Base-by-base conservation (phyloP, 1,140 invertebrate species). In the Hormaphis cornu region DNA sequence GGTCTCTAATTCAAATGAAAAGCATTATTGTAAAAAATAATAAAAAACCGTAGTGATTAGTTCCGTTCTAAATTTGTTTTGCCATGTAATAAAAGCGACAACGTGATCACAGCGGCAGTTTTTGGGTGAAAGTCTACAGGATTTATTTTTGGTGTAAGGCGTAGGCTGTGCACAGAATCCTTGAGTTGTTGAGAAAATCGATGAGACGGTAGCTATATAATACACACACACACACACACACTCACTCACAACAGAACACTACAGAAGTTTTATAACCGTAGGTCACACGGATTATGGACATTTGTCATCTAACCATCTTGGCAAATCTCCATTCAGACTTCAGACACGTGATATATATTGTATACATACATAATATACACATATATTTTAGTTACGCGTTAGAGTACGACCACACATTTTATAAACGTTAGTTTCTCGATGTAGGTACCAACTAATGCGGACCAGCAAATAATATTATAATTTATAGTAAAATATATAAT, bases 61-160 rank as follows among this genome's bases (percentile, higher is more conserved):
- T 63, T 63, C 16, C 58, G 40, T 63, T 63, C 40, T 63, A 46
- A 63, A 63, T 63, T 63, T 58, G 52, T 30, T 40, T 44, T 56
- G 22, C 18, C 30, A 54, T 54, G 24, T 20, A 20, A 6, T 8
- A 20, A 56, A 58, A 58, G 18, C 22, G 20, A 58, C 28, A n/a
- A 14, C 9, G 56, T 9, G 16, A 16, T 52, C 9, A 69, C 37
- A 37, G 16, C 33, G 30, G 26, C 24, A 56, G 22, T 37, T 59
- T 70, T 59, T 70, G 35, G 46, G 52, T 48, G 69, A 70, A 70
- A 26, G 52, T 59, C 56, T 58, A n/a, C 10, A 22, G 12, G 22
- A 33, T 58, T 59, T 59, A 70, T 46, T 54, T 70, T 54, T 58
- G 28, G 44, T 46, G 30, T 18, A 18, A 59, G 9, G 53, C 53